Percentiles rank a stretch among this genome's conserved stretches.
phyloP scores from a whole-genome alignment of 2,797 vertebrate genomes.

The Gymnothorax reevesii region DNA sequence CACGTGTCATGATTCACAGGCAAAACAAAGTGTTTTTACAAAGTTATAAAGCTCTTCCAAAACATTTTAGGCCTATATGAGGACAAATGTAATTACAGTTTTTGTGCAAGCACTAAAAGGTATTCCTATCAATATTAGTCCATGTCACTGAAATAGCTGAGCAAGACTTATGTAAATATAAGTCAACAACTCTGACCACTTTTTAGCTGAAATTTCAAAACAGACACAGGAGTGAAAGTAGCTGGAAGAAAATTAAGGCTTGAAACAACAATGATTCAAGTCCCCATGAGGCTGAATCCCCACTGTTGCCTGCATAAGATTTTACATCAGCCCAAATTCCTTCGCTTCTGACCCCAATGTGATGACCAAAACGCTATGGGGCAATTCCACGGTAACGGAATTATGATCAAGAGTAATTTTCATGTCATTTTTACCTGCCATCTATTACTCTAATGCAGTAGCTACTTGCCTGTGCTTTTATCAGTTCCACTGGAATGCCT shows the following conservation, averaged over 20 bases:
- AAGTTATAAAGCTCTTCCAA: neutral
- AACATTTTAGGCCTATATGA: neutral
- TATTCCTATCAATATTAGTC: neutral
- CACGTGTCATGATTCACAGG: neutral
- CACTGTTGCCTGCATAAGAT: constrained; percentile 16
- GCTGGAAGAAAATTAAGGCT: constrained; percentile 18
- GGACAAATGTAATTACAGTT: neutral
- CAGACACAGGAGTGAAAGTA: neutral
- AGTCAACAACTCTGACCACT: neutral
- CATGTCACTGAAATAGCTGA: neutral
- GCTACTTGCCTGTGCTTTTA: too few relatives aligned
- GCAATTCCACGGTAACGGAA: too few relatives aligned
- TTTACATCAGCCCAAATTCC: constrained; percentile 26
- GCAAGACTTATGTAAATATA: neutral
- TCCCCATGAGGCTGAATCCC: constrained; percentile 7
- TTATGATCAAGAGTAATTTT: too few relatives aligned
- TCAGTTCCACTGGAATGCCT: too few relatives aligned
- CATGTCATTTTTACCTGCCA: too few relatives aligned
- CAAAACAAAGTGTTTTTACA: neutral
- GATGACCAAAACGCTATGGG: constrained; percentile 7
- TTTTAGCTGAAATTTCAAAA: constrained; percentile 12
- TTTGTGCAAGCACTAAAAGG: neutral
- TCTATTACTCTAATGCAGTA: too few relatives aligned
- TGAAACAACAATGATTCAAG: constrained; percentile 13
- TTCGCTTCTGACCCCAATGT: constrained; percentile 8